Base-by-base conservation (phyloP, 2,888 invertebrate species). In the Polymixis lichenea region DNA sequence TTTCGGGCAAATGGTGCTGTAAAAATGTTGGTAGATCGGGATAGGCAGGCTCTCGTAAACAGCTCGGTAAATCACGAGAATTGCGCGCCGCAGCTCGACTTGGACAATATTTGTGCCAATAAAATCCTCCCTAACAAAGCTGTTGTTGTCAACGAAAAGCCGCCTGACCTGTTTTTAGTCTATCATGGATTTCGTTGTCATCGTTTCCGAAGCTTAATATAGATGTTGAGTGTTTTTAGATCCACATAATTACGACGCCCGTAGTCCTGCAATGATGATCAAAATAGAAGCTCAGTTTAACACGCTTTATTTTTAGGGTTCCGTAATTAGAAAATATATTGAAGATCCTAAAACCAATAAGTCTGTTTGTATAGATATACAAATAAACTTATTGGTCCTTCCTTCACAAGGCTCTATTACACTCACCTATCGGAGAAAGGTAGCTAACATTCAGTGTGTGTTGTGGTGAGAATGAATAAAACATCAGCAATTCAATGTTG, bases 31-130 rank as follows among this genome's bases (percentile, higher is more conserved):
- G 92, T 92, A 90, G 91, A 93, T 92, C 89, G 91, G 91, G 90
- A 90, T 93, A 92, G 94, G 92, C 93, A 92, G 93, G 90, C 91
- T 92, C 93, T 92, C 93, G 95, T 96, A 96, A 95, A 96, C 95
- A 95, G 93, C 92, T 93, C 95, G 90, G 95, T 96, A 96, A 96
- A 96, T 96, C 95, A 95, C 93, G 90, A 92, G 91, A 91, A 94
- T 92, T 93, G 93, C 91, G 92, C 93, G 93, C 93, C 93, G 90
- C 93, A 93, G 92, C 93, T 93, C 93, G 92, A 94, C 94, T 95
- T 94, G 93, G 93, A 94, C 95, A 95, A 95, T 95, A 95, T 96
- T 95, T 96, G 95, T 95, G 95, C 94, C 95, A 96, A 96, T 96
- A 96, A 95, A 95, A 95, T 94, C 92, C 91, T 93, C 93, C 92